These are phyloP conservation scores for Opisthocomus hoazin DNA, from an alignment of 2,113 vertebrate genomes.

Conservation along the genomic window DNA sequence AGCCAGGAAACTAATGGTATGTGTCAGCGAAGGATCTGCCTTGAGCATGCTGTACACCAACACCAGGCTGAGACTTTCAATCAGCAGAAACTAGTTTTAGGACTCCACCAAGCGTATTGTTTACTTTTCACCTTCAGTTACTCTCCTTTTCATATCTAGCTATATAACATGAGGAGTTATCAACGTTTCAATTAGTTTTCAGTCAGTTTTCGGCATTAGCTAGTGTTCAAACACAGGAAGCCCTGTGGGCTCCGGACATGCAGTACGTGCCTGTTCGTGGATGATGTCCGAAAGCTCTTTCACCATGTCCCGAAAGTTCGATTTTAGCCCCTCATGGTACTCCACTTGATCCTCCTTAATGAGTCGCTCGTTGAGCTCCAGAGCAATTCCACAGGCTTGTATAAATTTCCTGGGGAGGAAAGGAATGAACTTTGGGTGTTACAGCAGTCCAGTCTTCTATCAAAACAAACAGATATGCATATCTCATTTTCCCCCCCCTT, in stretches of 20 bases:
- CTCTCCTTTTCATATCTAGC: neutral
- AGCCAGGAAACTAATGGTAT: neutral
- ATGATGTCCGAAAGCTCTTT: constrained; percentile 97
- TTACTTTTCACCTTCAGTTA: neutral
- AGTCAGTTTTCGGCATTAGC: neutral
- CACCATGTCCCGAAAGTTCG: constrained; percentile 95
- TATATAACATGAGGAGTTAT: neutral
- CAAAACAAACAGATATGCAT: neutral
- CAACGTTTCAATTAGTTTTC: neutral
- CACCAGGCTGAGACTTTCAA: neutral
- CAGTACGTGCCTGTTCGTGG: constrained; percentile 85
- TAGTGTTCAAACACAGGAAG: neutral
- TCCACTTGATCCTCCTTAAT: constrained; percentile 98
- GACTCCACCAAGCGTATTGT: neutral
- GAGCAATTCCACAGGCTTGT: constrained; percentile 88
- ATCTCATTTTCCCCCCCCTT: neutral
- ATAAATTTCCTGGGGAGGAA: constrained; percentile 83
- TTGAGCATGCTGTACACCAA: neutral
- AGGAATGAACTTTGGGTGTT: neutral
- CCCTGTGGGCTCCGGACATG: neutral
- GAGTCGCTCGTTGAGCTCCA: constrained; percentile 92
- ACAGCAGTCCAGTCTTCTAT: neutral
- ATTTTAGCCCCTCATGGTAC: constrained; percentile 94
- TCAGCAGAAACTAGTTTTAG: neutral
- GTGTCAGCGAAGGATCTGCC: neutral